phyloP scores from a whole-genome alignment of 2,888 invertebrate species.

The Cerceris ruficornis region DNA sequence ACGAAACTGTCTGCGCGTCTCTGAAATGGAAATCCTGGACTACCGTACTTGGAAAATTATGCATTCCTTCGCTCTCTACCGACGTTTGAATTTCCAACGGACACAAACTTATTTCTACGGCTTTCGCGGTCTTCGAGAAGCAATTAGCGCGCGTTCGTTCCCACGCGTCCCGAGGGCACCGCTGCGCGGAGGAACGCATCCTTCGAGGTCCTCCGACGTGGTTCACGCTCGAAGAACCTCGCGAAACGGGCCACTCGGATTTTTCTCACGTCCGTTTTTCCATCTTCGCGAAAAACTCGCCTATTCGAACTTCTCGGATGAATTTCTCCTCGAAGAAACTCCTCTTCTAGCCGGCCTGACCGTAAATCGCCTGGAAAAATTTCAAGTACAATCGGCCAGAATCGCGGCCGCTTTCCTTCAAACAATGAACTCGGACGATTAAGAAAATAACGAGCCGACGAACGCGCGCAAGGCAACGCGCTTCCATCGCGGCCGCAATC shows the following conservation, averaged over 20 bases:
- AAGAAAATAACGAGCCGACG: slow-evolving; percentile 19
- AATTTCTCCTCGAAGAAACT: too few relatives aligned
- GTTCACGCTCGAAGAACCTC: slow-evolving; percentile 35
- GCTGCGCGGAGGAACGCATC: slow-evolving; percentile 30
- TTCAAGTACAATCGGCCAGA: neutral
- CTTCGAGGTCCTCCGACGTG: slow-evolving; percentile 4
- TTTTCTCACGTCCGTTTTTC: neutral
- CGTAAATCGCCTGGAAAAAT: neutral
- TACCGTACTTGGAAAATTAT: too few relatives aligned
- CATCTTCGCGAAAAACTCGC: neutral
- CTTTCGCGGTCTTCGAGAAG: slow-evolving; percentile 40
- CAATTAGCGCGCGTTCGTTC: slow-evolving; percentile 52
- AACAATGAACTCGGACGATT: slow-evolving; percentile 41
- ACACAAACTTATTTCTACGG: neutral
- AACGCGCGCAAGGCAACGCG: slow-evolving; percentile 22
- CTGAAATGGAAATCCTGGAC: too few relatives aligned
- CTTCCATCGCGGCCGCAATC: slow-evolving; percentile 37
- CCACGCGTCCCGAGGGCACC: slow-evolving; percentile 31
- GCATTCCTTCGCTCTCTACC: too few relatives aligned
- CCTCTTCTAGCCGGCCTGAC: neutral
- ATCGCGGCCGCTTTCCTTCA: slow-evolving; percentile 31
- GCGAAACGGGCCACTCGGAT: neutral
- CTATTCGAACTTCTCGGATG: too few relatives aligned
- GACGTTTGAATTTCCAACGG: too few relatives aligned
- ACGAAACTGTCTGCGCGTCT: too few relatives aligned